Base-by-base conservation (phyloP, 1,140 invertebrate genomes). In the Phocides pigmalion region DNA sequence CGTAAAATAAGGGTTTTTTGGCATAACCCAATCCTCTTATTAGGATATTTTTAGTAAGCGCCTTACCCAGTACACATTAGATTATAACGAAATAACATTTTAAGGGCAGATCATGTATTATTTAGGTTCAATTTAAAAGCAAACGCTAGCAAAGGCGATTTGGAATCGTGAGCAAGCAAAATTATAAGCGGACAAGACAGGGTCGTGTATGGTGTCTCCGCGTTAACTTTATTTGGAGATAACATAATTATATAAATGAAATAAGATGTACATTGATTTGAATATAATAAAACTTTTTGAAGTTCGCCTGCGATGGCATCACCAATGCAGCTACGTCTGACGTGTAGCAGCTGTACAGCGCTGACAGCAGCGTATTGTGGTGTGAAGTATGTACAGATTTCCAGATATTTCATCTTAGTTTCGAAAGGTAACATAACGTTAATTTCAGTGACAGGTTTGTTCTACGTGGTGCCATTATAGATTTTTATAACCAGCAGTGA, bases 101-200 rank as follows among this genome's bases (percentile, higher is more conserved):
- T 70, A 77, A 77, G 72, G 64, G 59, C 61, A 72, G 63, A 65
- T 77, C 71, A 81, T 84, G 71, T 80, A 86, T 82, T 82, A 87
- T 89, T 82, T 80, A 89, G 67, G 70, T 87, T 76, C 74, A 88
- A 83, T 84, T 87, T 85, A 79, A 86, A 86, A 81, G 77, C 78
- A 82, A 85, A 82, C 77, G 64, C 63, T 59, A 74, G 75, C 74
- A 79, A 79, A 73, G 73, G 73, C 76, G 65, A 74, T 72, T 66
- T 70, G 73, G 74, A 80, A 84, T 75, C 72, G 78, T 85, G 82
- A 87, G 79, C 81, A 83, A 81, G 83, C 83, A 80, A 84, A 79
- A 82, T 74, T 76, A 70, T 75, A 71, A 67, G 76, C 70, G 72
- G 70, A 70, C 56, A 61, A 81, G 78, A 69, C 66, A 53, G 49